Evolutionary conservation across 1,140 invertebrate genomes (phyloP), one percentile per base, ranked within the genome.

Genomic region (Brachionus rubens): DNA sequence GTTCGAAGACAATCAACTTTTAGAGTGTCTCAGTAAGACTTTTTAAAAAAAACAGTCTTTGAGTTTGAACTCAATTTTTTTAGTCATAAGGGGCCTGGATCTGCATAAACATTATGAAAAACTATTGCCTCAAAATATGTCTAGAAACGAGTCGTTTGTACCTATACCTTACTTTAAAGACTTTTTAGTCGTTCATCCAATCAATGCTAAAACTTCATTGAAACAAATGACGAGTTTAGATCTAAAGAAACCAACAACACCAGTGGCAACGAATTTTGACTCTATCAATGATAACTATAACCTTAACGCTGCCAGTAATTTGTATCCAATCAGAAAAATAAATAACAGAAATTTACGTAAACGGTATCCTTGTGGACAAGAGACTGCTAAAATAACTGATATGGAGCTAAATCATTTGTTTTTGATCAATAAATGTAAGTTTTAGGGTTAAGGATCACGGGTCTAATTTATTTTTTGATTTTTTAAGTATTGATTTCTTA

Each of bases 51-150:
- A 14, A 12, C 30, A 16, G 26, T 33, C 4, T 30, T 24, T 21
- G 6, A 10, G 30, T 70, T 48, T 41, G 14, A 24, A 10, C 16
- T 48, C 3, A 9, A 14, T 6, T n/a, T 48, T 68, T 16, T 14
- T 30, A 72, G 68, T 72, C 14, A 72, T 72, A 14, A 48, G 68
- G 50, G 68, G 68, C 5, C 46, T 72, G 5, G 68, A 72, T 36
- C 30, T 72, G n/a, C 68, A 72, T 50, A 48, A 54, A 24, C 68
- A 72, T 48, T 72, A 72, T 30, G 68, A 72, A 33, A 72, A 50
- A 54, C 14, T 72, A 16, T 41, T 72, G 16, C 68, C 68, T 16
- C 43, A 48, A 24, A 72, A 26, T 50, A 24, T 41, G 16, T 43
- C 30, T 26, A 9, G 16, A 21, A 48, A 54, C 2, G 68, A 72